Evolutionary conservation across 2,113 vertebrate genomes (phyloP), one percentile per base, ranked within the genome.

Genomic region (Hydrochoerus hydrochaeris): DNA sequence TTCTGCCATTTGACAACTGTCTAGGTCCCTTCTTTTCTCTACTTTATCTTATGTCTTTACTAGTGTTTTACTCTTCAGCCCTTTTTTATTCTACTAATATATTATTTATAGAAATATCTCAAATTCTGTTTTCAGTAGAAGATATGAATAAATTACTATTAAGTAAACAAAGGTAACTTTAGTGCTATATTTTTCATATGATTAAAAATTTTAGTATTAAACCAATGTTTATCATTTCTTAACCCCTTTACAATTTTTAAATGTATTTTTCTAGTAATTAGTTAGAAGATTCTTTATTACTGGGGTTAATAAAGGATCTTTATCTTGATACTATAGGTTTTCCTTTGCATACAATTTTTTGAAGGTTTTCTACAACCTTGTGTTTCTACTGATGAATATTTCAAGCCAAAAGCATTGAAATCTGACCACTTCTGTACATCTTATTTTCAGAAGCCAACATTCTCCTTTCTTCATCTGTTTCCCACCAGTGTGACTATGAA

Each of bases 261-360:
- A 83, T 65, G 46, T 41, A 58, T n/a, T 87, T 87, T 94, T 80
- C 49, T 87, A 38, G 30, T 73, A 90, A 92, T 41, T 65, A 44
- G 19, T 83, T 90, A 63, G 75, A 69, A 4, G 22, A 75, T 81
- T 91, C 26, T 85, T 75, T 93, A 52, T 62, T 90, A 44, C 32
- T 90, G 38, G 41, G 32, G 44, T 38, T 69, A 35, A 35, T 88
- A 41, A 85, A 82, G 12, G 71, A 65, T 4, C 49, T 95, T 91
- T 95, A 20, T 86, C 84, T 84, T 87, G 12, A 84, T 91, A 49
- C 44, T 73, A 13, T 24, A 78, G 49, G 8, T 82, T 69, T 97
- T 95, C 17, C 65, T 94, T 93, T 9, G 52, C 52, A 82, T 82
- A 62, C 13, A 69, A 19, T 26, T 94, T 83, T 44, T 91, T 60